Evolutionary conservation across 2,113 vertebrate species (phyloP).

Genomic region (Megaleporinus macrocephalus): DNA sequence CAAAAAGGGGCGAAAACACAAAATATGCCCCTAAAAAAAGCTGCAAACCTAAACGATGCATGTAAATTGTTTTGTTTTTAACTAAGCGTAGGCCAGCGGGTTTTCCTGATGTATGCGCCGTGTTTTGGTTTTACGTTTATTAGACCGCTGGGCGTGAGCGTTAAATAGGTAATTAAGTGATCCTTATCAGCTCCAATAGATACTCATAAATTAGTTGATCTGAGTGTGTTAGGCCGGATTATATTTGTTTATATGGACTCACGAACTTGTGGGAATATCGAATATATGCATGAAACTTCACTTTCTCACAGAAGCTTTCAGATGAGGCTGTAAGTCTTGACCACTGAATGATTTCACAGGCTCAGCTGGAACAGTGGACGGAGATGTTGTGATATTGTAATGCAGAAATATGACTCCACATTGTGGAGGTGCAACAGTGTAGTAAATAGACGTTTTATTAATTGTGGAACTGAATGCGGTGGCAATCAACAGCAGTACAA

Average conservation of each 20-base stretch:
- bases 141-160: background rate
- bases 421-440: too few species aligned
- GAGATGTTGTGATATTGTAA: too few species aligned
- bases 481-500: too few species aligned
- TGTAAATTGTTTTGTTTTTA: background rate
- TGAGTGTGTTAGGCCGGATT: background rate
- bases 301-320: too few species aligned
- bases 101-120: background rate
- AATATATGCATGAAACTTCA: background rate
- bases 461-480: too few species aligned
- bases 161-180: background rate
- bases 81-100: background rate
- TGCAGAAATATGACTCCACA: too few species aligned
- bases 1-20: background rate
- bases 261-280: background rate
- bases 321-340: too few species aligned
- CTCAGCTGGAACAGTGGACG: too few species aligned
- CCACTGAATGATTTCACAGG: too few species aligned
- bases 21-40: background rate
- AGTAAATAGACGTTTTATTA: too few species aligned
- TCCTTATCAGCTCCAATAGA: background rate
- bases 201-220: background rate
- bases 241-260: background rate
- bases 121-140: background rate
- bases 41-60: background rate